Evolutionary conservation across 2,797 vertebrate genomes (phyloP).

Genomic region (Protosalanx chinensis): DNA sequence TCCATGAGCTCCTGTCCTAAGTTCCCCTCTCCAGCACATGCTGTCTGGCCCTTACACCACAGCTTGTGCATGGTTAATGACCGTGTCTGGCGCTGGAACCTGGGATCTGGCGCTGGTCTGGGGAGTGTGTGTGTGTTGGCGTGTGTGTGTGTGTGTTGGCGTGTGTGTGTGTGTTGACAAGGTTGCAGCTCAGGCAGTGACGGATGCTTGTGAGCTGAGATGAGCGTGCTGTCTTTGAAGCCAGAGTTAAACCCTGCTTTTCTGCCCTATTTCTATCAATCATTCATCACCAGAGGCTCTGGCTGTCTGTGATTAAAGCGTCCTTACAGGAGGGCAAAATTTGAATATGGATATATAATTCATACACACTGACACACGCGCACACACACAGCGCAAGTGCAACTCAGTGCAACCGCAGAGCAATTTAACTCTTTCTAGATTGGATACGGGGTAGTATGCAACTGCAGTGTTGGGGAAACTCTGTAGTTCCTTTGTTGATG

Average conservation of each 20-base stretch:
- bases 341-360: constrained; percentile 78
- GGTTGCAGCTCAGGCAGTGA: constrained; percentile 57
- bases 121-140: constrained; percentile 37
- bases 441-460: neutral
- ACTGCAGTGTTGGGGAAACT: constrained; percentile 5
- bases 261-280: constrained; percentile 81
- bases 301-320: constrained; percentile 79
- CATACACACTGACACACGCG: constrained; percentile 61
- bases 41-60: constrained; percentile 66
- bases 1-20: constrained; percentile 63
- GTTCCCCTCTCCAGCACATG: constrained; percentile 62
- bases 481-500: neutral
- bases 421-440: constrained; percentile 36
- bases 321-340: constrained; percentile 67
- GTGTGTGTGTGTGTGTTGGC: no score
- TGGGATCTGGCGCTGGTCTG: constrained; percentile 42
- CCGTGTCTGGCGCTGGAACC: constrained; percentile 42
- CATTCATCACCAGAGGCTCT: constrained; percentile 76
- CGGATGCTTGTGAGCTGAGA: constrained; percentile 58
- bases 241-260: constrained; percentile 62
- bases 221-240: constrained; percentile 72
- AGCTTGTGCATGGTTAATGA: constrained; percentile 63
- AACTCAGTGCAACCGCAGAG: constrained; percentile 11
- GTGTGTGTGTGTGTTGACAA: constrained; percentile 55
- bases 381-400: neutral